phyloP scores from a whole-genome alignment of 2,888 invertebrate species.

The Panzeria rudis region DNA sequence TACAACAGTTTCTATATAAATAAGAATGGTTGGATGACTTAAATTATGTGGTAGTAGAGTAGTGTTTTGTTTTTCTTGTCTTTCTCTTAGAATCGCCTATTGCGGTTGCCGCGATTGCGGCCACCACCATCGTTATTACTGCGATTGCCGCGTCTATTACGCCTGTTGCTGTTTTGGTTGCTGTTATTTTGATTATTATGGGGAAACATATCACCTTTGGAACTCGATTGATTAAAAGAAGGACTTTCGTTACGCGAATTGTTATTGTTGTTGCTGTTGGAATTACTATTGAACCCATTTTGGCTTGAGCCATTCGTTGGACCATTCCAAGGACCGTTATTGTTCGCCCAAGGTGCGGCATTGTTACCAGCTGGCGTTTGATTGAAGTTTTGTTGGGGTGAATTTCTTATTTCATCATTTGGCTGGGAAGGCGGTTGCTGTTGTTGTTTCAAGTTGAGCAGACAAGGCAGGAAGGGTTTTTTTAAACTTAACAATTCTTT shows the following conservation, averaged over 20 bases:
- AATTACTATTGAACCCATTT: constrained; percentile 75
- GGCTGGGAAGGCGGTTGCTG: constrained; percentile 25
- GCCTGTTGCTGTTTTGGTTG: constrained; percentile 64
- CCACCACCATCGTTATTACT: constrained; percentile 73
- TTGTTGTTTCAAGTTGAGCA: constrained; percentile 79
- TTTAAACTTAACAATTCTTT: constrained; percentile 79
- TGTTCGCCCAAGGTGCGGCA: constrained; percentile 64
- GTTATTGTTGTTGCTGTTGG: constrained; percentile 69
- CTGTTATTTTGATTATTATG: constrained; percentile 65
- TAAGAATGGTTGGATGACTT: constrained; percentile 32
- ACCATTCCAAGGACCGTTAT: constrained; percentile 69
- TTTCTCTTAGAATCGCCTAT: constrained; percentile 78
- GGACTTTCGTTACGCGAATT: constrained; percentile 72
- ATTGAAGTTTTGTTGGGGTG: constrained; percentile 71
- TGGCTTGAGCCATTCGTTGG: constrained; percentile 72
- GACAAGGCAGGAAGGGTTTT: constrained; percentile 80
- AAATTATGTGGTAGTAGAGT: constrained; percentile 28
- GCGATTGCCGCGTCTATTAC: constrained; percentile 67
- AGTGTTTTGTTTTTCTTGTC: not conserved
- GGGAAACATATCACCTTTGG: constrained; percentile 65
- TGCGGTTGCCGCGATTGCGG: constrained; percentile 77
- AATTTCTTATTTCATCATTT: constrained; percentile 71
- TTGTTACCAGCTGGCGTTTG: constrained; percentile 49
- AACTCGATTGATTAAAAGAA: constrained; percentile 59
- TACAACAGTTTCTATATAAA: constrained; percentile 4